phyloP scores from a whole-genome alignment of 2,113 vertebrate species.

The Clarias magur region DNA sequence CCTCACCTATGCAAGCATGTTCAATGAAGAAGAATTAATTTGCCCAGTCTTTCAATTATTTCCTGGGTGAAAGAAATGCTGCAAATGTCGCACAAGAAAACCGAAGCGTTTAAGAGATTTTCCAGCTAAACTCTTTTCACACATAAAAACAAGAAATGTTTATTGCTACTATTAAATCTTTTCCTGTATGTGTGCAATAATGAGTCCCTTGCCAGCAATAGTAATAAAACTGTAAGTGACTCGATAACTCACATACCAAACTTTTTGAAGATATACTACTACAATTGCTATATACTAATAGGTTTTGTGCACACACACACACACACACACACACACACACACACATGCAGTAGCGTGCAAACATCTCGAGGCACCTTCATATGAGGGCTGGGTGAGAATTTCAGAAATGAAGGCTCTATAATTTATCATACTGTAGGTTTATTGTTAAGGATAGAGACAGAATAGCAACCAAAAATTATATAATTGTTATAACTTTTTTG shows the following conservation, averaged over 20 bases:
- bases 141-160: constrained; percentile 4
- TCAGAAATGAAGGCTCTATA: no score
- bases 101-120: background rate
- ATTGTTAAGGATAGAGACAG: no score
- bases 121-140: background rate
- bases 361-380: no score
- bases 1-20: background rate
- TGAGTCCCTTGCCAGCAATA: background rate
- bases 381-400: no score
- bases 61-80: no score
- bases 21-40: background rate
- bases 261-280: background rate
- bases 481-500: no score
- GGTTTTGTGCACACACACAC: no score
- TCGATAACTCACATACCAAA: background rate
- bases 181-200: constrained; percentile 1
- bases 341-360: no score
- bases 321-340: no score
- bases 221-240: background rate
- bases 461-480: no score
- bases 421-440: no score
- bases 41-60: background rate
- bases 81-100: background rate
- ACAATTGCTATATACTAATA: background rate
- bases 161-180: constrained; percentile 18